Evolutionary conservation across 2,113 vertebrate species (phyloP).

Genomic region (Cryptomyrus ogoouensis): DNA sequence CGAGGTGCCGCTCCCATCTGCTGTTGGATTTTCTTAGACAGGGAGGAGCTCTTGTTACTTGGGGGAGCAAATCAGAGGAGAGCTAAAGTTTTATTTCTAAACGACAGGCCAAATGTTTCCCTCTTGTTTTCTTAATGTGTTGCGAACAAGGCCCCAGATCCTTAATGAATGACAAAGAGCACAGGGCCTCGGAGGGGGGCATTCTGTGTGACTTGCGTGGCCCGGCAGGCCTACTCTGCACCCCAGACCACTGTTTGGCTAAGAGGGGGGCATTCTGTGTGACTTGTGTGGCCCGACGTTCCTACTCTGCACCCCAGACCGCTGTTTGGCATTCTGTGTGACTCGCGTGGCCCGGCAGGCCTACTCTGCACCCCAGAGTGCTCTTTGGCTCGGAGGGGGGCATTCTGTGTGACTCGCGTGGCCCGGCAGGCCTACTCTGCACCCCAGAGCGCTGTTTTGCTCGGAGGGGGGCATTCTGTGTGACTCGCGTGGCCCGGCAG

Average conservation of each 20-base stretch:
- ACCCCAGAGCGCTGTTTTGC: too few relatives aligned
- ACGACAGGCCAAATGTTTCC: slow-evolving; percentile 36
- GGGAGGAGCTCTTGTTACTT: slow-evolving; percentile 22
- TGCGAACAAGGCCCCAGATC: slow-evolving; percentile 19
- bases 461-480: too few relatives aligned
- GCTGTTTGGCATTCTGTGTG: too few relatives aligned
- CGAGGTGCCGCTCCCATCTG: slow-evolving; percentile 48
- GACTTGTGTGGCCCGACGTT: too few relatives aligned
- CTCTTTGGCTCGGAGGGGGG: too few relatives aligned
- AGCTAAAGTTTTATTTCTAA: slow-evolving; percentile 39
- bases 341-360: too few relatives aligned
- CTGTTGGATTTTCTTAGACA: slow-evolving; percentile 39
- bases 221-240: neutral
- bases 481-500: too few relatives aligned
- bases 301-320: too few relatives aligned
- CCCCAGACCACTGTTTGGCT: neutral
- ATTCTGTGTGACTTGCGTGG: neutral
- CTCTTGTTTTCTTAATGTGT: slow-evolving; percentile 36
- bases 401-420: too few relatives aligned
- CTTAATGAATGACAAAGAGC: slow-evolving; percentile 18
- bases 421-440: too few relatives aligned
- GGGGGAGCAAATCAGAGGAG: slow-evolving; percentile 28
- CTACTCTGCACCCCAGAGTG: too few relatives aligned
- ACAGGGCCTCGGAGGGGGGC: neutral
- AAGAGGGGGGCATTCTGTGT: neutral